Evolutionary conservation across 2,113 vertebrate species (phyloP), one percentile per base, ranked within the genome.

Genomic region (Cyanoramphus novaezelandiae): DNA sequence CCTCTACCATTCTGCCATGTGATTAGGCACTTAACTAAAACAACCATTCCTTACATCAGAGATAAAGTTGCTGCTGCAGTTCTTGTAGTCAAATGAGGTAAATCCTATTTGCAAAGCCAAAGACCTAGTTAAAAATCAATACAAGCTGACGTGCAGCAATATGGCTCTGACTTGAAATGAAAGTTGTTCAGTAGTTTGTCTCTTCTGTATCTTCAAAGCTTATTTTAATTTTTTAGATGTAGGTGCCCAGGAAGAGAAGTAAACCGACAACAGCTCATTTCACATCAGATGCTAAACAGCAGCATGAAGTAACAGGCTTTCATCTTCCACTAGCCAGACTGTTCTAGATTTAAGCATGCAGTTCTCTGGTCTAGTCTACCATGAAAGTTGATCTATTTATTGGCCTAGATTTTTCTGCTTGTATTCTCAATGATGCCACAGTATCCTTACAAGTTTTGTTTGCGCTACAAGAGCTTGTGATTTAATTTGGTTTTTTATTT

Each of bases 301-400:
- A 90, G 44, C 39, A 62, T 70, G 86, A 82, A 88, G n/a, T 85
- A 96, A 93, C 19, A 94, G 87, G 53, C 95, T 97, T 97, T 97
- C 67, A 96, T 96, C 96, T 96, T 60, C 74, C 78, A 91, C 90
- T 88, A 92, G 82, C 87, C 90, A 96, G 96, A 94, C 94, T 95
- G 95, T 76, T 96, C 94, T 80, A 96, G 90, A 97, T 97, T 90
- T 80, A 85, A 87, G 50, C 12, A 11, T 17, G 41, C 83, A 78
- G 69, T 62, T 81, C 92, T 64, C 83, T 95, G 62, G 69, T 82
- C 7, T 84, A 95, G 94, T 62, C 94, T 97, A 82, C 93, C 86
- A 96, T 64, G 47, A 62, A 93, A 89, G 91, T 2, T 95, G 96
- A 95, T 96, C 95, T 96, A 96, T 93, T 97, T 96, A 94, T 86